These are phyloP conservation scores for Drosophila recens DNA, from an alignment of 2,888 invertebrate genomes.

Conservation along the genomic window DNA sequence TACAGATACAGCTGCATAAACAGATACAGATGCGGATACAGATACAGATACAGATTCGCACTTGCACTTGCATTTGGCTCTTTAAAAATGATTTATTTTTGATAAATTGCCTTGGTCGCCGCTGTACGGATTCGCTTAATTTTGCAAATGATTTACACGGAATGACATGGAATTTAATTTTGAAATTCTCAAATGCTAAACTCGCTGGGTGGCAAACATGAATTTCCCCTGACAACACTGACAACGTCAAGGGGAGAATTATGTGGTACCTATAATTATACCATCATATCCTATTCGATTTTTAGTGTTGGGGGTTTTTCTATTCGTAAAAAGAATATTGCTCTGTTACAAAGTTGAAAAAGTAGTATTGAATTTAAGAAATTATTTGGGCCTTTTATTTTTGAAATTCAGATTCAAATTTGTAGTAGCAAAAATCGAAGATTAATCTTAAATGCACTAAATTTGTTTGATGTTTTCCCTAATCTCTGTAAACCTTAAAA, in stretches of 20 bases:
- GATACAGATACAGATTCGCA: constrained; percentile 29
- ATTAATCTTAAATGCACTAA: too few relatives aligned
- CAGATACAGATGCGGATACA: constrained; percentile 21
- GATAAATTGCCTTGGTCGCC: constrained; percentile 79
- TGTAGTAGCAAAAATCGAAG: not conserved
- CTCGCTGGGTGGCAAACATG: constrained; percentile 83
- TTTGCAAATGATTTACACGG: constrained; percentile 83
- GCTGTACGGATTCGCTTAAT: constrained; percentile 57
- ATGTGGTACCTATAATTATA: constrained; percentile 59
- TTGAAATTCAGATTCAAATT: not conserved
- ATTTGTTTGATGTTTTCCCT: too few relatives aligned
- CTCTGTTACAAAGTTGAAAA: not conserved
- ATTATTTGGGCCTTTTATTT: not conserved
- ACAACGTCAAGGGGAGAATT: constrained; percentile 34
- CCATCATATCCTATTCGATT: constrained; percentile 48
- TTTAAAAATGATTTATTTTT: constrained; percentile 84
- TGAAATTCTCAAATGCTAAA: constrained; percentile 80
- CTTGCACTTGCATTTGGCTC: constrained; percentile 63
- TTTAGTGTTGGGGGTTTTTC: not conserved
- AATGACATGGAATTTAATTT: constrained; percentile 84
- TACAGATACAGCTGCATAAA: constrained; percentile 4
- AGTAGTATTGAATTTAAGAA: not conserved
- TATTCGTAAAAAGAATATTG: not conserved
- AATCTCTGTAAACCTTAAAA: too few relatives aligned
- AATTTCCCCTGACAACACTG: constrained; percentile 41